Base-by-base conservation (phyloP, 1,140 invertebrate species). In the Nomia melanderi region DNA sequence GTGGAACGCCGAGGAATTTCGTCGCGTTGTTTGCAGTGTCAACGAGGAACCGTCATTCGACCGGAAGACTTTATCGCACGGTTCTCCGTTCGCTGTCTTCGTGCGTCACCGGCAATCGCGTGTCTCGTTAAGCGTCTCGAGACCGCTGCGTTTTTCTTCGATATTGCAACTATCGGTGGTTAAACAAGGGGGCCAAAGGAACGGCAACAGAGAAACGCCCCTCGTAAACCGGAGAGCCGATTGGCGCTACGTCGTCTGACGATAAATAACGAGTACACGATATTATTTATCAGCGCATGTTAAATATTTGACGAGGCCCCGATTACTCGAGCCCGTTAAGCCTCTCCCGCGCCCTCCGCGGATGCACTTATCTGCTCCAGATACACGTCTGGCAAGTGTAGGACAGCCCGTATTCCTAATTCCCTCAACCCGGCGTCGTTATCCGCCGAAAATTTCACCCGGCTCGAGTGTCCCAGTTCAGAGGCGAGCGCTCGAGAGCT, bases 201-300 rank as follows among this genome's bases (percentile, higher is more conserved):
- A 20, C 12, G 14, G 4, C 0, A 27, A 0, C n/a, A 23, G 5
- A n/a, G 56, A 33, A 71, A 71, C 60, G 20, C 47, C 60, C 25
- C 33, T 17, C 3, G 8, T 20, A 23, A 20, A 23, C 8, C 3
- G 0, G 17, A 6, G 11, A 3, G 7, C 1, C 36, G 0, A 73
- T 73, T 64, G 60, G 20, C 20, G 0, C 0, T 3, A 12, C 39
- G 36, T 8, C 23, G 0, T 5, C 8, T 6, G 27, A 12, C n/a
- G 27, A 74, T 44, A 56, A 74, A 25, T 33, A 8, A 3, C 27
- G 27, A 20, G 27, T 8, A 20, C 14, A 1, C 36, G 36, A 44
- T 66, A 66, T 17, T 25, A 14, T 57, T 75, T 66, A 66, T 74
- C 50, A 23, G n/a, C 29, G 27, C 44, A 39, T 17, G n/a, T 20